Conservation (phyloP, 92 coral and sea anemone species). For the Porites divaricata region DNA sequence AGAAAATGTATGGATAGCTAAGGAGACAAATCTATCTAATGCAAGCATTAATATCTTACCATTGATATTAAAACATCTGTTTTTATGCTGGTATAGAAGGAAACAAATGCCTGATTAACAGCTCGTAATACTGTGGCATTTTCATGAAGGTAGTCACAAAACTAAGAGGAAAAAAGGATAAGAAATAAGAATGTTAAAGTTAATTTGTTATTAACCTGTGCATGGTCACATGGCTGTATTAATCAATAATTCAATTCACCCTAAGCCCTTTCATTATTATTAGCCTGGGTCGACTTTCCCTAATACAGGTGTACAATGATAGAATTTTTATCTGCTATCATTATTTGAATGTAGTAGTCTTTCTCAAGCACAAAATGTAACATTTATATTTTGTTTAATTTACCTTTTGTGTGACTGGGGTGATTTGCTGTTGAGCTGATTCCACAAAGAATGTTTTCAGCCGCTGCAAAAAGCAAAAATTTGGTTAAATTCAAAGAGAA, state of each 20-base stretch:
- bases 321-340: too few relatives aligned
- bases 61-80: constrained; percentile 83
- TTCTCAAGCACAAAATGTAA: too few relatives aligned
- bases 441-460: constrained; percentile 88
- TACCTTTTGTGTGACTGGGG: constrained; percentile 93
- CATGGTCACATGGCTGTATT: too few relatives aligned
- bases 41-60: constrained; percentile 64
- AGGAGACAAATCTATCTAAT: too few relatives aligned
- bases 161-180: constrained; percentile 41
- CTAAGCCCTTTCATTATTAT: too few relatives aligned
- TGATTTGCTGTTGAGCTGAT: constrained; percentile 84
- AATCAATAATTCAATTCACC: too few relatives aligned
- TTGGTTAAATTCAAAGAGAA: too few relatives aligned
- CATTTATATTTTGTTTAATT: not conserved
- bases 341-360: too few relatives aligned
- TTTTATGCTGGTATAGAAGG: constrained; percentile 82
- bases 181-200: not conserved
- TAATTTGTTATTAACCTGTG: too few relatives aligned
- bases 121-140: constrained; percentile 88
- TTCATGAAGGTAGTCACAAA: constrained; percentile 92
- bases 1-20: too few relatives aligned
- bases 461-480: constrained; percentile 57
- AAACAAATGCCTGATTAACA: constrained; percentile 80
- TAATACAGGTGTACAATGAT: too few relatives aligned
- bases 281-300: too few relatives aligned